A percentile compares a stretch with the other conserved stretches of the same genome.
Conservation (phyloP, 2,797 vertebrate genomes). For the Psittacula echo region DNA sequence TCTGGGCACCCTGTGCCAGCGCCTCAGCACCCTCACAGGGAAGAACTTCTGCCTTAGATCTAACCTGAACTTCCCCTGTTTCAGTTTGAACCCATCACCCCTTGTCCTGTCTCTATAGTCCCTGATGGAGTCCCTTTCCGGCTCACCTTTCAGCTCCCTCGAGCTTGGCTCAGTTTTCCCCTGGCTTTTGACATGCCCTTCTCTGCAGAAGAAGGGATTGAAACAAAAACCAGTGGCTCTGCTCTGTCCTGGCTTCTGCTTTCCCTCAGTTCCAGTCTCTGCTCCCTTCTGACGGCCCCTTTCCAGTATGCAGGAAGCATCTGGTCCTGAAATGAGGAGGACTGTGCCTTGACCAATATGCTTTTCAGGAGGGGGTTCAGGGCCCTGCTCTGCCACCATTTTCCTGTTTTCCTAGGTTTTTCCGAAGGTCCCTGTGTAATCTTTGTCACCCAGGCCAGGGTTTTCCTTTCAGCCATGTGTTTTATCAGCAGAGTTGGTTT, state of each 20-base stretch:
- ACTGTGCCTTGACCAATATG: not conserved
- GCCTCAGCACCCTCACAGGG: no score
- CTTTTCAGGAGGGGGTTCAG: not conserved
- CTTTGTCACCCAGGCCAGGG: not conserved
- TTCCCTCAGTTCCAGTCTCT: not conserved
- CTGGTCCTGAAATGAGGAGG: not conserved
- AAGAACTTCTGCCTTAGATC: no score
- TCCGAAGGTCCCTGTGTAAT: not conserved
- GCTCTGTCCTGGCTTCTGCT: not conserved
- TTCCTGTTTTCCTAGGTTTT: not conserved
- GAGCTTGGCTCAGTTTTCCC: not conserved
- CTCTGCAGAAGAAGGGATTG: not conserved
- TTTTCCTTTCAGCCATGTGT: not conserved
- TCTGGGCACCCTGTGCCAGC: no score
- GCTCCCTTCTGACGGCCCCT: fast-evolving
- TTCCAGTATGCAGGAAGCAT: not conserved
- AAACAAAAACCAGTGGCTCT: not conserved
- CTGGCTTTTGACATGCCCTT: not conserved
- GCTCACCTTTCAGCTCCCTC: not conserved
- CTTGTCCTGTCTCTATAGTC: not conserved
- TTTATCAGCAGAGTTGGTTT: not conserved
- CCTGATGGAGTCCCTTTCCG: not conserved
- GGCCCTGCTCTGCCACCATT: not conserved
- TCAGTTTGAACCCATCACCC: not conserved
- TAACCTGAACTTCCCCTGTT: no score